phyloP scores from a whole-genome alignment of 2,888 invertebrate genomes.

The Herminia tarsipennalis region DNA sequence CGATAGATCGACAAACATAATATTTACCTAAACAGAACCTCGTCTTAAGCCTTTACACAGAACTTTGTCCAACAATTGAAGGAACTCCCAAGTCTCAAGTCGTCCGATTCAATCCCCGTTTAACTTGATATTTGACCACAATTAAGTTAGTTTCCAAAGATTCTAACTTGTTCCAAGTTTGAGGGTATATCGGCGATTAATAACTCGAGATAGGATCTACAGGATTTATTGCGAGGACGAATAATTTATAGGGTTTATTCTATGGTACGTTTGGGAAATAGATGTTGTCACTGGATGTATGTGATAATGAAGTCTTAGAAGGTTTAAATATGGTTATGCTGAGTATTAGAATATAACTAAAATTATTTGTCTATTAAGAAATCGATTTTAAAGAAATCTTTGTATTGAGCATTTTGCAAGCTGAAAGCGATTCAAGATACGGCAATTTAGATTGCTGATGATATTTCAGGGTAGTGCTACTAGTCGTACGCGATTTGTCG shows the following conservation, averaged over 20 bases:
- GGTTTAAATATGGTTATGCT: no score
- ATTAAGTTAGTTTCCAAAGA: constrained; percentile 16
- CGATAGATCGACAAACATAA: constrained; percentile 43
- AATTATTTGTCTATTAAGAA: no score
- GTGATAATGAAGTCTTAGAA: no score
- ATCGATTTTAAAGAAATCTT: no score
- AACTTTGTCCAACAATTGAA: constrained; percentile 1
- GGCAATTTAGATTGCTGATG: no score
- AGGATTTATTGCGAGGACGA: constrained; percentile 17
- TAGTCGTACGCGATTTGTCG: constrained; percentile 4
- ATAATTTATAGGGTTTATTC: constrained; percentile 9
- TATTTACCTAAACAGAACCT: background rate
- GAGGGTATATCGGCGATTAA: constrained; percentile 21
- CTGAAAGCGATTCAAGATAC: no score
- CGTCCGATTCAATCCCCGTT: constrained; percentile 9
- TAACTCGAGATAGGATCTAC: constrained; percentile 20
- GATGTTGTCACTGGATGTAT: no score
- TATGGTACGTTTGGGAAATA: no score
- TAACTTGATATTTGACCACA: constrained; percentile 24
- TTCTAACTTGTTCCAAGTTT: constrained; percentile 18
- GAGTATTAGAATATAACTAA: no score
- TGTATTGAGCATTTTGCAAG: no score
- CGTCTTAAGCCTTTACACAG: background rate
- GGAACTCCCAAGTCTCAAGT: background rate
- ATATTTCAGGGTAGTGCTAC: constrained; percentile 9